phyloP scores from a whole-genome alignment of 2,797 vertebrate genomes.

The Gallirallus australis region DNA sequence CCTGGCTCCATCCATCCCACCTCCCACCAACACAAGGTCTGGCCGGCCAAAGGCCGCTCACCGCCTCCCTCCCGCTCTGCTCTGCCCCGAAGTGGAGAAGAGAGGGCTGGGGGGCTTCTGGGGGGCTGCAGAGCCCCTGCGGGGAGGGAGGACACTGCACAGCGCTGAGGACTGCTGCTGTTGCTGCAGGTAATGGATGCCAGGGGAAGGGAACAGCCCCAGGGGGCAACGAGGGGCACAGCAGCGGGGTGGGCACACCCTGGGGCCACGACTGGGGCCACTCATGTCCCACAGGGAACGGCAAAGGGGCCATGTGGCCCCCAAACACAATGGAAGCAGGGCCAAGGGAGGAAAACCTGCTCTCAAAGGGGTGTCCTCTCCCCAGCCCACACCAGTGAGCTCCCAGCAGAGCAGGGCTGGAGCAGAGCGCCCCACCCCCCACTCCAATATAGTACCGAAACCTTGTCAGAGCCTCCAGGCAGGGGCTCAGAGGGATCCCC shows the following conservation, averaged over 20 bases:
- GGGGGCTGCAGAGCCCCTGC: not conserved
- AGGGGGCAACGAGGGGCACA: not conserved
- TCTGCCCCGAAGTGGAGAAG: accelerated
- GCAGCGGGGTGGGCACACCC: not conserved
- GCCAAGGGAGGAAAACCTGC: not conserved
- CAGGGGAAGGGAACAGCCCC: not conserved
- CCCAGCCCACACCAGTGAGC: not conserved
- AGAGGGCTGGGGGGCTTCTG: no score
- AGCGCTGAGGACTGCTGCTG: not conserved
- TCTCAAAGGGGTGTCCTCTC: not conserved
- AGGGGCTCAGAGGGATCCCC: not conserved
- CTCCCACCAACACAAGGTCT: accelerated
- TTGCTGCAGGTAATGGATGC: not conserved
- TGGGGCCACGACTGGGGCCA: accelerated
- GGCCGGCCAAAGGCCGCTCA: not conserved
- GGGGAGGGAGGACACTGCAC: accelerated
- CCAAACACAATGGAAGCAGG: not conserved
- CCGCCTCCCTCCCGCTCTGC: accelerated
- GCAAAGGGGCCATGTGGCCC: accelerated
- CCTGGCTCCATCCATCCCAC: not conserved
- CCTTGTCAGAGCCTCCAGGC: accelerated
- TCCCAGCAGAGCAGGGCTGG: not conserved
- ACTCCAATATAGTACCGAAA: accelerated
- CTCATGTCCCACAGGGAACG: accelerated
- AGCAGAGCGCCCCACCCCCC: not conserved